Conservation (phyloP, 2,797 vertebrate genomes). For the Hyperoplus lanceolatus region DNA sequence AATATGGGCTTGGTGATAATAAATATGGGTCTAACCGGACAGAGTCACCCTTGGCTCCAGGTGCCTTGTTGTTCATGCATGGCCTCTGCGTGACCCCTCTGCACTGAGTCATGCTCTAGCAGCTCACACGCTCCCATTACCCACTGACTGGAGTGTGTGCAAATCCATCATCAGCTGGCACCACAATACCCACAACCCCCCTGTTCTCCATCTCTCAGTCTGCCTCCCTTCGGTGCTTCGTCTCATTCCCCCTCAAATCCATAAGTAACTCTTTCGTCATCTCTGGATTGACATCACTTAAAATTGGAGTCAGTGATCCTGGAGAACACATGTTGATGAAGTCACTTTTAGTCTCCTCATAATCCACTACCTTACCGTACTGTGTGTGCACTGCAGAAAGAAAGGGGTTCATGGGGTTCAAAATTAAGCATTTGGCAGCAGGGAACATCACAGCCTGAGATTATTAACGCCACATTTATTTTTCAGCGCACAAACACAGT, state of each 20-base stretch:
- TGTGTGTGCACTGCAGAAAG: no score
- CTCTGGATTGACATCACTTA: slow-evolving; percentile 38
- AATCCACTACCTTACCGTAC: background rate
- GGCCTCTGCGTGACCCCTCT: slow-evolving; percentile 52
- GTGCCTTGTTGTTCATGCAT: slow-evolving; percentile 34
- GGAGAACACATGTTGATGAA: no score
- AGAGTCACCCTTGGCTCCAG: slow-evolving; percentile 9
- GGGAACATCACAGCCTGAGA: background rate
- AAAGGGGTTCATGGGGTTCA: no score
- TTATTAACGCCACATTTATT: no score
- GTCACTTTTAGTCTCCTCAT: slow-evolving; percentile 22
- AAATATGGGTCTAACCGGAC: background rate
- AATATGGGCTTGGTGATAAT: background rate
- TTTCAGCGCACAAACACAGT: no score
- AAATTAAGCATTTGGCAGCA: slow-evolving; percentile 1
- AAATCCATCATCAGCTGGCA: slow-evolving; percentile 67
- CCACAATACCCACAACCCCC: slow-evolving; percentile 37
- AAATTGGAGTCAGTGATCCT: background rate
- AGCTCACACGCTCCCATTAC: slow-evolving; percentile 61
- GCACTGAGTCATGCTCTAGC: slow-evolving; percentile 59
- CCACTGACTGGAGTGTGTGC: slow-evolving; percentile 47
- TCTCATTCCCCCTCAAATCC: slow-evolving; percentile 29
- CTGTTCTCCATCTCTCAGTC: slow-evolving; percentile 20
- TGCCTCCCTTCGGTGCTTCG: slow-evolving; percentile 5
- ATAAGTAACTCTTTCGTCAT: slow-evolving; percentile 27